Evolutionary conservation across 1,140 invertebrate species (phyloP).

Genomic region (Theocolax elegans): DNA sequence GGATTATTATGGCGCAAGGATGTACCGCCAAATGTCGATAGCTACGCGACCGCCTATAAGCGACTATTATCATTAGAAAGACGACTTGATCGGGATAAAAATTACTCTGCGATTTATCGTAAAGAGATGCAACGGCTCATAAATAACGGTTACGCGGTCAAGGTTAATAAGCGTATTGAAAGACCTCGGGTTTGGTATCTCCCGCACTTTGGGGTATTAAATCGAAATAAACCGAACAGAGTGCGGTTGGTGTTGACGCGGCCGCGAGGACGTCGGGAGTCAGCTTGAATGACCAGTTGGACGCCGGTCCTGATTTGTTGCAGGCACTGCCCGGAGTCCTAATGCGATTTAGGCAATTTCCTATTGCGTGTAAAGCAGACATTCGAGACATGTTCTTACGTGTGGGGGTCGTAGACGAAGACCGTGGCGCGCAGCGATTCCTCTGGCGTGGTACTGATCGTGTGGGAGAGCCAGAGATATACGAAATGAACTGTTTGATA

Average conservation of each 20-base stretch:
- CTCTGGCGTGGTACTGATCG: conserved; percentile 47
- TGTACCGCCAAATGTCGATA: not conserved
- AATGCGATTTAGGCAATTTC: conserved; percentile 49
- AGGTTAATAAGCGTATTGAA: not conserved
- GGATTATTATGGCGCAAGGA: conserved; percentile 35
- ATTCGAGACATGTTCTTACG: conserved; percentile 60
- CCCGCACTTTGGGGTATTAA: conserved; percentile 51
- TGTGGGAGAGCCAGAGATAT: conserved; percentile 36
- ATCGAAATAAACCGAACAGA: conserved; percentile 7
- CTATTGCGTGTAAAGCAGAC: conserved; percentile 47
- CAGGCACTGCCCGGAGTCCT: conserved; percentile 49
- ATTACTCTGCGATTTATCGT: conserved; percentile 4
- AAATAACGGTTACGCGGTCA: conserved; percentile 29
- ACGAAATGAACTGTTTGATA: conserved; percentile 51
- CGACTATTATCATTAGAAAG: conserved; percentile 11
- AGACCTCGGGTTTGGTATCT: conserved; percentile 40
- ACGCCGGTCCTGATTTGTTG: conserved; percentile 48
- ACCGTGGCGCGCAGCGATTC: conserved; percentile 47
- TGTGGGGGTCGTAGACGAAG: not conserved
- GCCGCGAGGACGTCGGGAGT: conserved; percentile 32
- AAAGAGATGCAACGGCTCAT: not conserved
- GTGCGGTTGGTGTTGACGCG: conserved; percentile 50
- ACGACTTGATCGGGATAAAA: not conserved
- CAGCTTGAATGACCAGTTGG: conserved; percentile 18
- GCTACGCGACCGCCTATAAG: not conserved